Percentiles rank a stretch among this genome's conserved stretches.
Evolutionary conservation across 2,113 vertebrate species (phyloP).

Genomic region (Fulica atra): DNA sequence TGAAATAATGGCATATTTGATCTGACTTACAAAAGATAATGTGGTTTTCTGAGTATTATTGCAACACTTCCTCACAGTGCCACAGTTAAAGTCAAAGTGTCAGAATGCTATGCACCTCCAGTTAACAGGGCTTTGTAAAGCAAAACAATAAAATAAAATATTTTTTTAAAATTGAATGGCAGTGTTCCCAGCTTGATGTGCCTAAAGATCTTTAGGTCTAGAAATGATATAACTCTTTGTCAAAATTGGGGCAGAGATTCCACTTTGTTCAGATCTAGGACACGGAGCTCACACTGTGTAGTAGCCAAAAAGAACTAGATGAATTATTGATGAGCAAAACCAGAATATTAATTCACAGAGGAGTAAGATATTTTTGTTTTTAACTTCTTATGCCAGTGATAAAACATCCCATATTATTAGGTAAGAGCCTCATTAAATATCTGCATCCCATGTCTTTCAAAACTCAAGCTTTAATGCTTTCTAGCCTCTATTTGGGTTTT

Average conservation of each 20-base stretch:
- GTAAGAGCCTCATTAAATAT: background rate
- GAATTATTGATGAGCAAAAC: conserved; percentile 28
- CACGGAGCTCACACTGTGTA: background rate
- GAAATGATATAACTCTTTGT: background rate
- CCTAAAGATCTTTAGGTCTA: background rate
- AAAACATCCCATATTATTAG: background rate
- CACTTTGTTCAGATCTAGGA: conserved; percentile 36
- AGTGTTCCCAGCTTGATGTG: background rate
- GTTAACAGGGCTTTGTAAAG: background rate
- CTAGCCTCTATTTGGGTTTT: background rate
- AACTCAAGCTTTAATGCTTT: background rate
- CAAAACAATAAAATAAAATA: background rate
- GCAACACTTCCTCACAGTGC: background rate
- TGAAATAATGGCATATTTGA: conserved; percentile 14
- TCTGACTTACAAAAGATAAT: background rate
- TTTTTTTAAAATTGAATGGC: background rate
- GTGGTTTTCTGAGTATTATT: background rate
- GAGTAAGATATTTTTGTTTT: conserved; percentile 21
- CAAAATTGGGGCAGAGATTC: background rate
- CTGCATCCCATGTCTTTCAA: background rate
- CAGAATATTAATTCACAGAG: conserved; percentile 26
- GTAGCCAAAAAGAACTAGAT: conserved; percentile 35
- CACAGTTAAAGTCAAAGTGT: background rate
- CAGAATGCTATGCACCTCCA: background rate
- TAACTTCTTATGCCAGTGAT: background rate